Base-by-base conservation (phyloP, 2,888 invertebrate genomes). In the Macropis europaea region DNA sequence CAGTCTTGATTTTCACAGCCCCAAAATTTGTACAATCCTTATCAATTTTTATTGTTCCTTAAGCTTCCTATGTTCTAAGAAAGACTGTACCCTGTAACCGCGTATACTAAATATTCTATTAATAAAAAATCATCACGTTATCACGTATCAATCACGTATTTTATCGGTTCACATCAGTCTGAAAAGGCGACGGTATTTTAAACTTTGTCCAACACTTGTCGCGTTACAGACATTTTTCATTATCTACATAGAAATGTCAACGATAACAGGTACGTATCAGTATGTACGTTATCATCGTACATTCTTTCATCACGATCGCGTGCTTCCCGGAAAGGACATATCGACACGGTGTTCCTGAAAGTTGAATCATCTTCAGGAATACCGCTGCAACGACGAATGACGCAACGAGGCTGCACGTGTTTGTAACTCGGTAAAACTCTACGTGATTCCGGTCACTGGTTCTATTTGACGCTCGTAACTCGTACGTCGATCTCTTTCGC, bases 361-460 rank as follows among this genome's bases (percentile, higher is more conserved):
- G 45, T 69, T 78, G 79, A 76, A 28, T 79, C 76, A 73, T 30
- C n/a, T 40, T 19, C 17, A 22, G 38, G n/a, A 54, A 62, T 42
- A 61, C 45, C 48, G 0, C 48, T 13, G 24, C 13, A 17, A 13
- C n/a, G 7, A 15, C n/a, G 1, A 28, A 36, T 76, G 76, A 79
- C 19, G 79, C 69, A 79, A 79, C 30, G 17, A 15, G 9, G 7
- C 28, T n/a, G 22, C 54, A 26, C 24, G 24, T 15, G 38, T 2
- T 5, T 17, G 63, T 24, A 54, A 76, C 6, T 26, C 2, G 11
- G 3, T 6, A 19, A 3, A 13, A 13, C 15, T 24, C 38, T 67
- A 36, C 53, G 60, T 62, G 70, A 63, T 24, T 34, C 5, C 7
- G n/a, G 13, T 42, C 47, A 50, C 38, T 9, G 28, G 53, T 48